A percentile compares a stretch with the other conserved stretches of the same genome.
phyloP scores from a whole-genome alignment of 2,888 invertebrate genomes.

The Romanomermis culicivorax region DNA sequence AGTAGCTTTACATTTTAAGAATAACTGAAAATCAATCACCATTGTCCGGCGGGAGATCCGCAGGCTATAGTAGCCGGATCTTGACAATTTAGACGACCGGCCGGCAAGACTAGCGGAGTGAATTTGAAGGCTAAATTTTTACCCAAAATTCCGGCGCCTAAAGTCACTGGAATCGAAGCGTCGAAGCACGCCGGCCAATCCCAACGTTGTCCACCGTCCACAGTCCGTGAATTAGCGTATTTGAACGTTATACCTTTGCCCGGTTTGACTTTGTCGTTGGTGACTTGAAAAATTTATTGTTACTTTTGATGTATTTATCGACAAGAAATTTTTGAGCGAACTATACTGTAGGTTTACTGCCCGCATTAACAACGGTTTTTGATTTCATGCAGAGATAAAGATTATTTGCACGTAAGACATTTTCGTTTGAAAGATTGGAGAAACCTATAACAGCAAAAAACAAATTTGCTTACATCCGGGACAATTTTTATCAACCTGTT shows the following conservation, averaged over 20 bases:
- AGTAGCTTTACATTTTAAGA: too few species aligned
- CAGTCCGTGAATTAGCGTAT: background rate
- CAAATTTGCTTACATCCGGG: background rate
- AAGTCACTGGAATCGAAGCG: background rate
- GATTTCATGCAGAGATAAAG: too few species aligned
- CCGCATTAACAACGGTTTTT: too few species aligned
- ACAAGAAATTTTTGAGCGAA: too few species aligned
- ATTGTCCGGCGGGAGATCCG: background rate
- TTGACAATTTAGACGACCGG: background rate
- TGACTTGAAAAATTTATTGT: background rate
- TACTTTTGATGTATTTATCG: background rate
- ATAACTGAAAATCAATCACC: too few species aligned
- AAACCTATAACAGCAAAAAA: background rate
- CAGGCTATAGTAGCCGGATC: slow-evolving; percentile 2
- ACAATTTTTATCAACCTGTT: background rate
- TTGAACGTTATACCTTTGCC: background rate
- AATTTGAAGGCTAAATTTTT: slow-evolving; percentile 1
- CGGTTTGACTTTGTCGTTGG: background rate
- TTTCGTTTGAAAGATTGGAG: too few species aligned
- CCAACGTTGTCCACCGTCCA: background rate
- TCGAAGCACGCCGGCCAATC: slow-evolving; percentile 1
- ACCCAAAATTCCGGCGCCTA: background rate
- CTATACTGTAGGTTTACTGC: too few species aligned
- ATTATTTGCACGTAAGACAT: too few species aligned
- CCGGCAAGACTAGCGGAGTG: background rate